Evolutionary conservation across 2,888 invertebrate species (phyloP).

Genomic region (Agrotis puta): DNA sequence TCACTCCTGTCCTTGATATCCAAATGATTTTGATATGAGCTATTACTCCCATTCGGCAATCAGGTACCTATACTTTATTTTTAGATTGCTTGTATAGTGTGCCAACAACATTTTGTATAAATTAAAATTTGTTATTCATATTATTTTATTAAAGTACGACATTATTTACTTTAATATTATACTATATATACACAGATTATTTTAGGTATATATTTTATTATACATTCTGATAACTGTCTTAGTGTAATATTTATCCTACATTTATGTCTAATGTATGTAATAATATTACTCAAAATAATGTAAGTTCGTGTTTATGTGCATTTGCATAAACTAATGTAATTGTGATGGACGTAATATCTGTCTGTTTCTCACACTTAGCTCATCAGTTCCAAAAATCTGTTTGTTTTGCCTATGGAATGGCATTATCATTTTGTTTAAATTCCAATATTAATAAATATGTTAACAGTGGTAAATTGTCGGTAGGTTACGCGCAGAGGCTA

Average conservation of each 20-base stretch:
- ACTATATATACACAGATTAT: constrained; percentile 25
- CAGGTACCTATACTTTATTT: constrained; percentile 34
- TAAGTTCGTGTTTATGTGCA: constrained; percentile 50
- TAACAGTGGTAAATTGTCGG: not conserved
- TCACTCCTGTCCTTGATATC: constrained; percentile 12
- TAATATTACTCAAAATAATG: constrained; percentile 46
- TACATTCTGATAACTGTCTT: constrained; percentile 30
- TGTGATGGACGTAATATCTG: constrained; percentile 22
- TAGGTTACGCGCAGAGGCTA: not conserved
- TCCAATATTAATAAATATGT: constrained; percentile 5
- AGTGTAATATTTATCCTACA: constrained; percentile 22
- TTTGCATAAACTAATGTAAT: constrained; percentile 40
- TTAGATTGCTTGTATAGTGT: constrained; percentile 48
- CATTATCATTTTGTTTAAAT: constrained; percentile 30
- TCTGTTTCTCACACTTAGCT: constrained; percentile 7
- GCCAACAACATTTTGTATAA: constrained; percentile 49
- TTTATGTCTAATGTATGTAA: constrained; percentile 39
- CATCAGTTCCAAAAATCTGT: not conserved
- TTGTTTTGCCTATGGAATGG: constrained; percentile 44
- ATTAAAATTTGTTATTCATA: constrained; percentile 46
- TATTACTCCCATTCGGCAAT: constrained; percentile 18
- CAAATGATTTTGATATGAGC: constrained; percentile 12
- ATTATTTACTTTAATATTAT: constrained; percentile 35
- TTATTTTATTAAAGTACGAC: constrained; percentile 19
- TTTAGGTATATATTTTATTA: constrained; percentile 33